Evolutionary conservation across 2,113 vertebrate species (phyloP).

Genomic region (Himantopus leucocephalus): DNA sequence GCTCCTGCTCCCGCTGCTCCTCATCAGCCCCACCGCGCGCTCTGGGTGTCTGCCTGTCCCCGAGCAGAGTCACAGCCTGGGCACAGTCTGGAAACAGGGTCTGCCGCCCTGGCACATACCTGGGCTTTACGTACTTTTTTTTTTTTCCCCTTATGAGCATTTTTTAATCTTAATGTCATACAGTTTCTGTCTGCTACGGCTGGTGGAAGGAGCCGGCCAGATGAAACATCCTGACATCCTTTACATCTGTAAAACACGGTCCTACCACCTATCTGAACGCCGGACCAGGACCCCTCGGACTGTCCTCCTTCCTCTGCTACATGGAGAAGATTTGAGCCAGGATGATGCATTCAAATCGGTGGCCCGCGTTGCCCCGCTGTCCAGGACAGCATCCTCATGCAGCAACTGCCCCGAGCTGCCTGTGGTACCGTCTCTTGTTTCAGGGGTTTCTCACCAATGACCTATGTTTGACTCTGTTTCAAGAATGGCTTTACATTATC

Average conservation of each 20-base stretch:
- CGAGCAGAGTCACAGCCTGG: background rate
- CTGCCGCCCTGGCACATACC: background rate
- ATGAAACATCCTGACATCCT: background rate
- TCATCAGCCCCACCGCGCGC: fast-evolving
- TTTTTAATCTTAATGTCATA: background rate
- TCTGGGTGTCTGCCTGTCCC: background rate
- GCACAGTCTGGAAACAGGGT: background rate
- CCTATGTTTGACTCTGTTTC: background rate
- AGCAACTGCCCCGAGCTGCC: background rate
- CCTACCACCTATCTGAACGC: background rate
- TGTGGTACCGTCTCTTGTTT: fast-evolving
- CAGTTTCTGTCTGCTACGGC: background rate
- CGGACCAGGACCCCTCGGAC: background rate
- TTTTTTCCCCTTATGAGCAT: background rate
- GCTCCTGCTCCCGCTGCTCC: background rate
- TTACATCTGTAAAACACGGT: background rate
- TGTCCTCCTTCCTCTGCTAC: background rate
- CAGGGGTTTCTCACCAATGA: background rate
- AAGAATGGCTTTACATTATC: background rate
- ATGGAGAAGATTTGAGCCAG: background rate
- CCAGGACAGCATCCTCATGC: background rate
- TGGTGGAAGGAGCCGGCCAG: background rate
- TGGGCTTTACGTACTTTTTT: background rate
- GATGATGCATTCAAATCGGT: too few species aligned
- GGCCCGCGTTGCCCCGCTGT: fast-evolving